Base-by-base conservation (phyloP, 2,113 vertebrate species). In the Ptychochromis oligacanthus region DNA sequence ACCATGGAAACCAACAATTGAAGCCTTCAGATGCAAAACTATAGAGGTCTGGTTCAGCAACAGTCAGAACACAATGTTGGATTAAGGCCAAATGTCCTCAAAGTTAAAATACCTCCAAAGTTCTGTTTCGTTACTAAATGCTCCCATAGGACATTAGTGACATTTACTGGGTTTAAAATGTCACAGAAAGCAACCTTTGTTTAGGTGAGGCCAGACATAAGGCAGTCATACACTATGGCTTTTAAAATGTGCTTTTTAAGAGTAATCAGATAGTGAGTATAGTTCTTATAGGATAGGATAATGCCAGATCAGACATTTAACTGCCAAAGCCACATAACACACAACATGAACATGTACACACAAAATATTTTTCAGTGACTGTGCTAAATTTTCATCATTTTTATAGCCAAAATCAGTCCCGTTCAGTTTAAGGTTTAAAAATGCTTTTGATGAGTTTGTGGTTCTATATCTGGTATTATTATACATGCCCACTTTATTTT, bases 1-100 rank as follows among this genome's bases (percentile, higher is more conserved):
- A 58, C 57, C 40, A 55, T 26, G 34, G 57, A 40, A 31, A 89
- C 75, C 75, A 84, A 92, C 84, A 89, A 89, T 22, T 2, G 22
- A 65, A 43, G 79, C 83, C 46, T 86, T 90, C 78, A 87, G 38
- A 40, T 24, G 24, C 15, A 28, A 54, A 20, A 79, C 78, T 75
- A 58, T 11, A 49, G 31, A 17, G 34, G 31, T 55, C 38, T 80
- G 81, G 79, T 85, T 82, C 18, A 54, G 28, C n/a, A 26, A 38
- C 31, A 26, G 43, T 10, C 22, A 5, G 4, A 38, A 34, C 22
- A 87, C 62, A 88, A 52, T 70, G 64, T 65, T 72, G 36, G 14
- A 81, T 24, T 52, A 31, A 77, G 31, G 67, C 28, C 38, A 79
- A 65, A 20, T 11, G 15, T 6, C 15, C 26, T 61, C 12, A 40